Evolutionary conservation across 2,113 vertebrate species (phyloP), one percentile per base, ranked within the genome.

Genomic region (Menidia beryllina): DNA sequence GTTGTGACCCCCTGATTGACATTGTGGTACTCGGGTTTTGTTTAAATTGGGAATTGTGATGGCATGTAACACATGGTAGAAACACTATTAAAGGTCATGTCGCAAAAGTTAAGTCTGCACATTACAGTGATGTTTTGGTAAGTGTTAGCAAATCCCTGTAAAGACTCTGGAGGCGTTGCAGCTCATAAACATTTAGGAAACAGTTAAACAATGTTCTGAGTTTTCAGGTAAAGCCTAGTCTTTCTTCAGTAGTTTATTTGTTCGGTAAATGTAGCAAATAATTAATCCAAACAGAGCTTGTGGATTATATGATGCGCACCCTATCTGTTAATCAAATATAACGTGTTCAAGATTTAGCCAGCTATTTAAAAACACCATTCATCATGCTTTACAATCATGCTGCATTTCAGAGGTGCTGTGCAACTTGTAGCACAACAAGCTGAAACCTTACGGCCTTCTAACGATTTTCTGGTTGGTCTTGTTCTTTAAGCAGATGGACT

Each of bases 1-100:
- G 56, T 45, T 19, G 10, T 65, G 67, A 77, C 69, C 53, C 54
- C 41, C 70, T 72, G 77, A 79, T 55, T 67, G 26, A 86, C 30
- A 64, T 27, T 51, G 65, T 25, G 49, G 15, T 57, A 14, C 34
- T 72, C 0, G 4, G 50, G 55, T 48, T 45, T 45, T 79, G 9
- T 67, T 30, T 5, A 19, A 45, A 10, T 19, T 79, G 21, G 20
- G 20, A 74, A 72, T 62, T 23, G 30, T 27, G 14, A 39, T 11
- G 25, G 39, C 25, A 58, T 71, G 45, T 69, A 14, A 21, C 24
- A 63, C 24, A 36, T 49, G 34, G 48, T n/a, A 27, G 14, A 19
- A 47, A 68, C 1, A 2, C 6, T 20, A 30, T 13, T 23, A 13
- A 12, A 45, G 26, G 11, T 7, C 17, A 20, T 60, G 13, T 30